These are phyloP conservation scores for Trematomus bernacchii DNA, from an alignment of 2,797 vertebrate species.

Conservation along the genomic window DNA sequence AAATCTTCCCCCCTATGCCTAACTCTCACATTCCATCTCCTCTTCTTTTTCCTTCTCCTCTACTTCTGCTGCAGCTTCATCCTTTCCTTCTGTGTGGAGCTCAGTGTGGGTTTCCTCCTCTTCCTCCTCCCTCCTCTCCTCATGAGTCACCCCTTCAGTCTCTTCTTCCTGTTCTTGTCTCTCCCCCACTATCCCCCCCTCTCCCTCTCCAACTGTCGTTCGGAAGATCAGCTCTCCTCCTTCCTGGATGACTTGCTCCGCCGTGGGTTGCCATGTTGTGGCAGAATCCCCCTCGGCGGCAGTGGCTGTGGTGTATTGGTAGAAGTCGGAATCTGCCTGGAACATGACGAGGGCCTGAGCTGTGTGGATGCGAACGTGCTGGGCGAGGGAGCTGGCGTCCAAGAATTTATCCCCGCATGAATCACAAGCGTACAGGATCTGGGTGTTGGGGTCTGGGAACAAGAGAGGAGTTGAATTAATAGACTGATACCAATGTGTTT, in stretches of 20 bases:
- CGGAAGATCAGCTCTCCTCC: conserved; percentile 91
- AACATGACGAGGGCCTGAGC: conserved; percentile 99
- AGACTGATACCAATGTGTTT: background rate
- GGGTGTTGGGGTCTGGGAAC: conserved; percentile 93
- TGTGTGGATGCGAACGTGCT: conserved; percentile 98
- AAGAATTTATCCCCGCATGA: conserved; percentile 98
- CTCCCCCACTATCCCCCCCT: conserved; percentile 51
- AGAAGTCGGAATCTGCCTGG: conserved; percentile 96
- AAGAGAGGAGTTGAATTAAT: conserved; percentile 14
- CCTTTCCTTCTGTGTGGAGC: conserved; percentile 41
- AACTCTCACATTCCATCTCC: conserved; percentile 63
- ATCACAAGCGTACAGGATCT: conserved; percentile 97
- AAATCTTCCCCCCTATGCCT: background rate
- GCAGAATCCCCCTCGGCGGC: conserved; percentile 73
- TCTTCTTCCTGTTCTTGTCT: conserved; percentile 44
- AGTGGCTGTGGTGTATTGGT: conserved; percentile 87
- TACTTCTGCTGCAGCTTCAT: conserved; percentile 32
- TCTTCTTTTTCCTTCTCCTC: conserved; percentile 46
- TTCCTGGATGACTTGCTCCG: conserved; percentile 91
- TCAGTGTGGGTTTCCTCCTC: conserved; percentile 54
- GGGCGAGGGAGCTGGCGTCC: conserved; percentile 94
- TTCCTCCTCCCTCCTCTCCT: conserved; percentile 72
- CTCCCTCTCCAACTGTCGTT: conserved; percentile 76
- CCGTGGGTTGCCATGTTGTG: conserved; percentile 86
- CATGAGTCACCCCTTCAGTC: conserved; percentile 74